phyloP scores from a whole-genome alignment of 2,888 invertebrate species.

The Liopterus haemorrhoidalis region DNA sequence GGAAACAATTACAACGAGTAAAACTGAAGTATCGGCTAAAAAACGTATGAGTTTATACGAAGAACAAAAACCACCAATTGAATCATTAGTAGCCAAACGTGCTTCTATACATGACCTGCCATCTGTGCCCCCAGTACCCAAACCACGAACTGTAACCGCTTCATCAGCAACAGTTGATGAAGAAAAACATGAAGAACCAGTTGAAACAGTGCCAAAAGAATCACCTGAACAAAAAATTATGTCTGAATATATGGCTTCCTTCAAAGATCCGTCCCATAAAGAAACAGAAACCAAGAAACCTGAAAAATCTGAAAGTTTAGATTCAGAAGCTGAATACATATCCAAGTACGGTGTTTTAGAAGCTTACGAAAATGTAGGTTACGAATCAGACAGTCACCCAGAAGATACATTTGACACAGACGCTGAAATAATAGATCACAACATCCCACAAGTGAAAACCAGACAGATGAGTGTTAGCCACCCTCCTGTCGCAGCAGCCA shows the following conservation, averaged over 20 bases:
- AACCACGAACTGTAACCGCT: slow-evolving; percentile 41
- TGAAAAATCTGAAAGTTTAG: slow-evolving; percentile 41
- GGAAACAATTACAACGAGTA: slow-evolving; percentile 45
- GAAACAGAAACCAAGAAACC: slow-evolving; percentile 25
- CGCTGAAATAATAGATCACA: slow-evolving; percentile 45
- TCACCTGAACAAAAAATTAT: slow-evolving; percentile 29
- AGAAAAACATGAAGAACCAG: slow-evolving; percentile 35
- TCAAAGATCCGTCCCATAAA: slow-evolving; percentile 36
- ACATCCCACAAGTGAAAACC: slow-evolving; percentile 45
- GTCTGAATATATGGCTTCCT: slow-evolving; percentile 44
- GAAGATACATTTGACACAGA: slow-evolving; percentile 45
- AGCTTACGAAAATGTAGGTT: slow-evolving; percentile 42
- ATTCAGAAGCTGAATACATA: slow-evolving; percentile 40
- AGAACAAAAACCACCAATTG: slow-evolving; percentile 29
- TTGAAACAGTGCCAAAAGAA: slow-evolving; percentile 26
- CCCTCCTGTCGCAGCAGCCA: slow-evolving; percentile 36
- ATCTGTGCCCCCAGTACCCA: slow-evolving; percentile 42
- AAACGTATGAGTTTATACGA: slow-evolving; percentile 41
- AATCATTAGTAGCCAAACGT: slow-evolving; percentile 35
- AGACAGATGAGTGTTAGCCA: slow-evolving; percentile 46
- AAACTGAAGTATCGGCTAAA: slow-evolving; percentile 27
- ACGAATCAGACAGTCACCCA: slow-evolving; percentile 45
- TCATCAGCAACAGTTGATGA: slow-evolving; percentile 32
- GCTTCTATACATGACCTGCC: slow-evolving; percentile 41
- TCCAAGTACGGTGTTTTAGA: slow-evolving; percentile 37